Evolutionary conservation across 2,113 vertebrate species (phyloP), one percentile per base, ranked within the genome.

Genomic region (Phaethornis superciliosus): DNA sequence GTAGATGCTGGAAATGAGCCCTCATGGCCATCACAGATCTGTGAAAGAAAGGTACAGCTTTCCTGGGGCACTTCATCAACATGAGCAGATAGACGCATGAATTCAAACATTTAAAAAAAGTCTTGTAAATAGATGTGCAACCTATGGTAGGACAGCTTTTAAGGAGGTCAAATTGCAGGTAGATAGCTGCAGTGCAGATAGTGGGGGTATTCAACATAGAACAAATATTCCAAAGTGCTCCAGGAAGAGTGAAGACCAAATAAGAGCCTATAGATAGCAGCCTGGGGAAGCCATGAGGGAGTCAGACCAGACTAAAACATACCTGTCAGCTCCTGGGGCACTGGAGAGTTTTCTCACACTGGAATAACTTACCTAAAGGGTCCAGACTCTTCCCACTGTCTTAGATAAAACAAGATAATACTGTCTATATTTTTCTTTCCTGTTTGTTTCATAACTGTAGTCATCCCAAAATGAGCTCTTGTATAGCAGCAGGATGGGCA

Each of bases 221-320:
- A 3, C 7, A 71, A 68, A 91, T 47, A 55, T 63, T 37, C 7
- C 19, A 69, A 27, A 3, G 64, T 54, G 44, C 15, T 72, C 3
- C 32, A 22, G 44, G 67, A 76, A 77, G 9, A 88, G 54, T 27
- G 26, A 82, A 82, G 62, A 64, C 13, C 15, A 28, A 79, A 68
- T 54, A 46, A 5, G 2, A 71, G 2, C 3, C 4, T 37, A 7
- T 5, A 32, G 18, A 18, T 32, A 44, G 14, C 15, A 82, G 7
- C 11, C 0, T 86, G 47, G 6, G 6, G 10, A 81, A 81, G 42
- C 10, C n/a, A 49, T 2, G 0, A 40, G n/a, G 27, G 16, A 33
- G 54, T 12, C 21, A 58, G 22, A 32, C 15, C 32, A 27, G 12
- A 40, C n/a, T 65, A 49, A 83, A 90, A 60, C 3, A 5, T 7